Evolutionary conservation across 2,113 vertebrate genomes (phyloP).

Genomic region (Gracilinanus agilis): DNA sequence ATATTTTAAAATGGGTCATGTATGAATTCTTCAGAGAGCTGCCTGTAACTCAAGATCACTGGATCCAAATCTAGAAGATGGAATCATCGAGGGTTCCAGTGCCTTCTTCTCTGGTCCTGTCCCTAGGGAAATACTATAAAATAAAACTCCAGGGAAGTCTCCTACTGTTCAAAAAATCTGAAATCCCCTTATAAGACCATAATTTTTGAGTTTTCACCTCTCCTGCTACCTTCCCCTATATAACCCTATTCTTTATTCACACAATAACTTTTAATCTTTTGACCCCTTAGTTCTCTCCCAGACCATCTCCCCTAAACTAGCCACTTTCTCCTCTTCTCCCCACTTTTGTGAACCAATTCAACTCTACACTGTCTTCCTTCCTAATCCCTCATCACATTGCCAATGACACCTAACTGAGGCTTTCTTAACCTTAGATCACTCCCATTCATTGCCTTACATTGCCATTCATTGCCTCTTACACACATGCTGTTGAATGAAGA

Average conservation of each 20-base stretch:
- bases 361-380: not conserved
- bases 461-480: not conserved
- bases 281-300: not conserved
- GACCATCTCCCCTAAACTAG: not conserved
- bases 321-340: not conserved
- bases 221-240: not conserved
- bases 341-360: not conserved
- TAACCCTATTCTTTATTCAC: not conserved
- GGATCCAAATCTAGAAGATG: not conserved
- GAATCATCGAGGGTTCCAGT: not conserved
- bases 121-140: not conserved
- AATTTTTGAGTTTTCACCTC: not conserved
- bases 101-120: not conserved
- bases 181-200: not conserved
- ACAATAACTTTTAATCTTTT: not conserved
- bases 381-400: not conserved
- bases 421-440: not conserved
- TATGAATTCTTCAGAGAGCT: not conserved
- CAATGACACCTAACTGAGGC: not conserved
- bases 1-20: not conserved
- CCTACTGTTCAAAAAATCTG: not conserved
- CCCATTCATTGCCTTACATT: not conserved
- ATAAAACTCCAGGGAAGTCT: not conserved
- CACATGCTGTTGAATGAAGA: not conserved
- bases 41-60: not conserved